Evolutionary conservation across 2,113 vertebrate genomes (phyloP).

Genomic region (Passer domesticus): DNA sequence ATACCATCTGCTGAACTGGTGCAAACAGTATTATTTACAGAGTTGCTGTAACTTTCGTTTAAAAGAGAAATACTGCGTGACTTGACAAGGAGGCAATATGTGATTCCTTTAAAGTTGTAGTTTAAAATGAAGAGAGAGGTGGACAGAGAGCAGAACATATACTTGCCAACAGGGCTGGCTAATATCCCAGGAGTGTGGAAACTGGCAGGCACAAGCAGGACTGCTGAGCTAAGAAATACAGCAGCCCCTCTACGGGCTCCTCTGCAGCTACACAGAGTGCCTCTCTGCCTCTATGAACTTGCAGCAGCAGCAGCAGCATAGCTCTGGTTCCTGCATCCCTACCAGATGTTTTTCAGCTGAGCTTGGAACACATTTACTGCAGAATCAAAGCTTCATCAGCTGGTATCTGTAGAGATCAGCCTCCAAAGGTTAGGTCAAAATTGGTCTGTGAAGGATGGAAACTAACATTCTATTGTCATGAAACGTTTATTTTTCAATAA

Average conservation of each 20-base stretch:
- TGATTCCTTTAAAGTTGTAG: not conserved
- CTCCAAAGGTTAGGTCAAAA: conserved; percentile 14
- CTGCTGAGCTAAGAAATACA: conserved; percentile 26
- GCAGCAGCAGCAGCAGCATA: not conserved
- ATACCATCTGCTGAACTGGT: not conserved
- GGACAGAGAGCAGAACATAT: not conserved
- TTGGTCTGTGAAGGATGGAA: not conserved
- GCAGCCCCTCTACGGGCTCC: not conserved
- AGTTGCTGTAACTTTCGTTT: not conserved
- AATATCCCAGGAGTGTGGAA: conserved; percentile 7
- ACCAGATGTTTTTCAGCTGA: conserved; percentile 48
- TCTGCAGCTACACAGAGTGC: not conserved
- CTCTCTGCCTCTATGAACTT: not conserved
- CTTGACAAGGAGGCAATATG: not conserved
- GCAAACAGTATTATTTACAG: not conserved
- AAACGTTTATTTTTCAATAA: conserved; percentile 4
- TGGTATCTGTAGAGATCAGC: not conserved
- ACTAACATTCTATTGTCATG: not conserved
- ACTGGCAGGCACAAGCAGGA: conserved; percentile 10
- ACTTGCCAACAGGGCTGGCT: conserved; percentile 12
- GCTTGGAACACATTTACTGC: conserved; percentile 14
- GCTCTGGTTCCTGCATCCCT: conserved; percentile 1
- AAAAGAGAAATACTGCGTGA: not conserved
- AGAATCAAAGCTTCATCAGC: conserved; percentile 41
- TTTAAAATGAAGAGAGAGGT: not conserved